Percentiles rank a stretch among this genome's conserved stretches.
Conservation (phyloP, 1,140 invertebrate species). For the Sinella curviseta region DNA sequence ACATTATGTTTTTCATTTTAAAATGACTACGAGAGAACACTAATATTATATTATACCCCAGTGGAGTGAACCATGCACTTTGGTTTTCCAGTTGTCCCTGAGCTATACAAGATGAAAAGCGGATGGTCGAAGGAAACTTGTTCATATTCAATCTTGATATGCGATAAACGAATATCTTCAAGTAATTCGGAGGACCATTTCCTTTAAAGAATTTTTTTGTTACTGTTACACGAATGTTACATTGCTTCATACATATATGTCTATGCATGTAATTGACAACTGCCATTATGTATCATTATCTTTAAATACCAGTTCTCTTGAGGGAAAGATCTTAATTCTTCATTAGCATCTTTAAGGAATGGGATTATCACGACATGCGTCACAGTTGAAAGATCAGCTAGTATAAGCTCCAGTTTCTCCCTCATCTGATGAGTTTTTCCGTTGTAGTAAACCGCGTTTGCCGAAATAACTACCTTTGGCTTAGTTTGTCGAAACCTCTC, state of each 20-base stretch:
- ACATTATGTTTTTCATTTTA: too few relatives aligned
- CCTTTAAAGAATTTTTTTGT: conserved; percentile 41
- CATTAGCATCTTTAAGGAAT: conserved; percentile 50
- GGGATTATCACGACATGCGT: conserved; percentile 59
- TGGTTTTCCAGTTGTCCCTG: conserved; percentile 65
- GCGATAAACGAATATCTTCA: conserved; percentile 7
- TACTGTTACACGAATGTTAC: too few relatives aligned
- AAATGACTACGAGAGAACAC: too few relatives aligned
- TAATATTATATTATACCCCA: conserved; percentile 56
- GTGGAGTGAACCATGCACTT: conserved; percentile 67
- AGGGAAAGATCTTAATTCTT: neutral
- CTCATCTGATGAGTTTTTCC: conserved; percentile 60
- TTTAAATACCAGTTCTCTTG: neutral
- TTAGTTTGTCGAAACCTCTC: conserved; percentile 59
- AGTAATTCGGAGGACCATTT: conserved; percentile 37
- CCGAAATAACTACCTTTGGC: conserved; percentile 61
- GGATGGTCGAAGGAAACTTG: conserved; percentile 66
- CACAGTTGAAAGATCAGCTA: conserved; percentile 56
- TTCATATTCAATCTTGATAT: conserved; percentile 53
- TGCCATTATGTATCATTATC: neutral
- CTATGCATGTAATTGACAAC: neutral
- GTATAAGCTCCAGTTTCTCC: conserved; percentile 59
- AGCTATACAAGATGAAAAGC: conserved; percentile 65
- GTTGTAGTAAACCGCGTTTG: conserved; percentile 62
- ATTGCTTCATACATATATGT: neutral